These are phyloP conservation scores for Aselliscus stoliczkanus DNA, from an alignment of 2,797 vertebrate genomes.

Conservation along the genomic window DNA sequence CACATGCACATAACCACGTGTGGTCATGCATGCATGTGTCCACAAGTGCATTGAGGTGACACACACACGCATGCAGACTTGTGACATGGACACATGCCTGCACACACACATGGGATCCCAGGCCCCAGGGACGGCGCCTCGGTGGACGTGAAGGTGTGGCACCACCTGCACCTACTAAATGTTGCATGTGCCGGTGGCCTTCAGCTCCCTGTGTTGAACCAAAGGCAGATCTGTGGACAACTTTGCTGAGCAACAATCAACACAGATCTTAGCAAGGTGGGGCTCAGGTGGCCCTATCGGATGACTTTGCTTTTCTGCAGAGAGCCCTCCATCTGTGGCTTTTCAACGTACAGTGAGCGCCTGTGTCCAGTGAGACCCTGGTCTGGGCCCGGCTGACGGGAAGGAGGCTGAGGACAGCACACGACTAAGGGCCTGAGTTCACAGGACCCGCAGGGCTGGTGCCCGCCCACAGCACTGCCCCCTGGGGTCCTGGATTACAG, in stretches of 20 bases:
- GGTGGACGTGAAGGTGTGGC: neutral
- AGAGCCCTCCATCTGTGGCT: neutral
- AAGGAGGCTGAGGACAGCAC: neutral
- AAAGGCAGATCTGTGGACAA: neutral
- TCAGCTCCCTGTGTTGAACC: neutral
- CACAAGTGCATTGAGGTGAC: neutral
- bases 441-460: rapidly evolving
- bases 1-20: neutral
- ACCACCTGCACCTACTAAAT: rapidly evolving
- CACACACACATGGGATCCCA: neutral
- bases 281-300: neutral
- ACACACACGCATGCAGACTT: rapidly evolving
- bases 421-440: neutral
- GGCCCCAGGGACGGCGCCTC: neutral
- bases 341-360: rapidly evolving
- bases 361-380: neutral
- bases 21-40: neutral
- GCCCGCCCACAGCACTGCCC: neutral
- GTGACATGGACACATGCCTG: neutral
- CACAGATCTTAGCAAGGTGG: rapidly evolving
- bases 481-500: rapidly evolving
- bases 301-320: neutral
- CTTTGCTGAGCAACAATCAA: neutral
- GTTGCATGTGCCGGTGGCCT: rapidly evolving
- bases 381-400: neutral